Evolutionary conservation across 2,113 vertebrate genomes (phyloP), one percentile per base, ranked within the genome.

Genomic region (Etia nguti): DNA sequence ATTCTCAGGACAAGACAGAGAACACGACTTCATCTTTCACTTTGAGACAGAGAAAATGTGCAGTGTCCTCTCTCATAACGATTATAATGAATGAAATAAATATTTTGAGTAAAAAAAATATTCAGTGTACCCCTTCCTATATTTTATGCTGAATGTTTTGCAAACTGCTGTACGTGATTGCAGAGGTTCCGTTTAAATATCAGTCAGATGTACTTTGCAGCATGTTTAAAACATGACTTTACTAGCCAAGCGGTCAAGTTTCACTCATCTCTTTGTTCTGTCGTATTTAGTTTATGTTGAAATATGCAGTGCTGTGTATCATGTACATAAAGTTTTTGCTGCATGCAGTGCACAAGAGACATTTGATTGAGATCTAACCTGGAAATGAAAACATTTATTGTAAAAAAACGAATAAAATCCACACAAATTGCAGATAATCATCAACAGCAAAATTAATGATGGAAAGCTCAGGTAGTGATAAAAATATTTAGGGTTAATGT

Each of bases 1-100:
- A 87, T 70, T 87, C 81, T 48, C 59, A 73, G 83, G 46, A 79
- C 4, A 54, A 80, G 62, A 77, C 36, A 31, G 20, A 83, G 16
- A 52, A 29, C 16, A n/a, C 6, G 1, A 77, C 26, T 13, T 73
- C 10, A 52, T 85, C 83, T 80, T 81, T 6, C 26, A 43, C 75
- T 80, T 20, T 7, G 79, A 48, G 9, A 57, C 31, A 79, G 38
- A 59, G 54, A 38, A 77, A 50, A n/a, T 70, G 26, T 56, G 18
- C 62, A 18, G 11, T n/a, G n/a, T 65, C 38, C 15, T 80, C 56
- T 50, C n/a, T 8, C 52, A 36, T 12, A 6, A 9, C 41, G 13
- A 31, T 77, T 1, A 52, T 73, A 43, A 65, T 8, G 34, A 65
- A 11, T 65, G 34, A 12, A 41, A 41, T 24, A 68, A 3, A 52